Evolutionary conservation across 2,888 invertebrate genomes (phyloP), one percentile per base, ranked within the genome.

Genomic region (Aplocera efformata): DNA sequence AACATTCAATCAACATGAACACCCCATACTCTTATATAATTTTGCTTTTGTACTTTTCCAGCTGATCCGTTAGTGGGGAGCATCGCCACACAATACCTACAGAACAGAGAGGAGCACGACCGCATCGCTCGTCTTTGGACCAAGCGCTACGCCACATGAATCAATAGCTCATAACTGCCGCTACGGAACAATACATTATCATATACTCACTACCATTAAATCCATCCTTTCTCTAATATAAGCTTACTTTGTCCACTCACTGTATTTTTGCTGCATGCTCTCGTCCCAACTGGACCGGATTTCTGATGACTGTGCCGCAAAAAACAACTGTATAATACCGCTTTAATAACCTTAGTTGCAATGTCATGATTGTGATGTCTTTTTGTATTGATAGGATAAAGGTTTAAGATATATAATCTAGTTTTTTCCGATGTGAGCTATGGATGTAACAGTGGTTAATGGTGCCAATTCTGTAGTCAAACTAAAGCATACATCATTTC

Each of bases 101-200:
- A 98, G 88, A 98, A 99, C 86, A 91, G 98, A 49, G 97, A 97
- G 75, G 98, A 99, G 80, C 98, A 99, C 78, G 98, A 99, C 85
- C 94, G 98, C 78, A 97, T 98, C 82, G 99, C 99, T 60, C 94
- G 98, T 82, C 93, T 98, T 74, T 99, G 99, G 99, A 99, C 99
- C 78, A 98, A 98, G 86, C 94, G 98, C 70, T 99, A 96, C 74
- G 97, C 97, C 60, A 96, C 96, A 92, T 96, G 94, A 95, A 92
- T n/a, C n/a, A n/a, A n/a, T n/a, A n/a, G n/a, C n/a, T n/a, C n/a
- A n/a, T n/a, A n/a, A n/a, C n/a, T n/a, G n/a, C 72, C 63, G 60
- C 70, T 60, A 61, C 32, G 66, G 68, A 65, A 67, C 69, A 67
- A 68, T 61, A 63, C 64, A 71, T 55, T 67, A 70, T 74, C 77